phyloP scores from a whole-genome alignment of 1,140 invertebrate species.

The Drosophila bocqueti region DNA sequence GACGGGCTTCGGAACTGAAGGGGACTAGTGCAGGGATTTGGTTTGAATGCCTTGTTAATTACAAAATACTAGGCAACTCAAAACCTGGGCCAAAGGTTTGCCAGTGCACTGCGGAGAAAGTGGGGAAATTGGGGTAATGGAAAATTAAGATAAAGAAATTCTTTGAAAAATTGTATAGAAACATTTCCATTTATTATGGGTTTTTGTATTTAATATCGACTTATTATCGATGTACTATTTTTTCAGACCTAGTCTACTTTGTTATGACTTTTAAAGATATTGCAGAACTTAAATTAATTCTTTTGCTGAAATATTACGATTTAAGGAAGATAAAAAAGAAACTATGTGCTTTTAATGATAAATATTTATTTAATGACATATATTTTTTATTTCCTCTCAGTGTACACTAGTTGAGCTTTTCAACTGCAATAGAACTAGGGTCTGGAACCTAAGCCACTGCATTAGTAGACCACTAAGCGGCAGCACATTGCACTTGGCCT shows the following conservation, averaged over 20 bases:
- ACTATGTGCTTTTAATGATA: no score
- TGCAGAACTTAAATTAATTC: no score
- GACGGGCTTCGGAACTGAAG: conserved; percentile 20
- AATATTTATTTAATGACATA: not conserved
- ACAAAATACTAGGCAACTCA: conserved; percentile 46
- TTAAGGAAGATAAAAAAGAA: no score
- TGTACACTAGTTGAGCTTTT: conserved; percentile 30
- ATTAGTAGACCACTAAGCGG: conserved; percentile 65
- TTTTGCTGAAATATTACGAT: no score
- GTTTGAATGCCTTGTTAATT: conserved; percentile 82
- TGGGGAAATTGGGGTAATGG: not conserved
- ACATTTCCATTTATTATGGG: no score
- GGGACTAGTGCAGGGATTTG: conserved; percentile 38
- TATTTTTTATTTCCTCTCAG: not conserved
- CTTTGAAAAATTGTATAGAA: not conserved
- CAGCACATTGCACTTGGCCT: conserved; percentile 49
- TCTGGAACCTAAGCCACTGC: conserved; percentile 48
- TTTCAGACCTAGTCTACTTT: no score
- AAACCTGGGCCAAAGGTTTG: conserved; percentile 1
- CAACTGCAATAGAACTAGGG: not conserved
- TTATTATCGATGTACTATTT: no score
- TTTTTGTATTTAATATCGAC: no score
- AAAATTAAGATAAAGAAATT: not conserved
- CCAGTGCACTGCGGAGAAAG: not conserved
- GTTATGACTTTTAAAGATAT: no score